phyloP scores from a whole-genome alignment of 2,888 invertebrate species.

The Campopleginae sp. region DNA sequence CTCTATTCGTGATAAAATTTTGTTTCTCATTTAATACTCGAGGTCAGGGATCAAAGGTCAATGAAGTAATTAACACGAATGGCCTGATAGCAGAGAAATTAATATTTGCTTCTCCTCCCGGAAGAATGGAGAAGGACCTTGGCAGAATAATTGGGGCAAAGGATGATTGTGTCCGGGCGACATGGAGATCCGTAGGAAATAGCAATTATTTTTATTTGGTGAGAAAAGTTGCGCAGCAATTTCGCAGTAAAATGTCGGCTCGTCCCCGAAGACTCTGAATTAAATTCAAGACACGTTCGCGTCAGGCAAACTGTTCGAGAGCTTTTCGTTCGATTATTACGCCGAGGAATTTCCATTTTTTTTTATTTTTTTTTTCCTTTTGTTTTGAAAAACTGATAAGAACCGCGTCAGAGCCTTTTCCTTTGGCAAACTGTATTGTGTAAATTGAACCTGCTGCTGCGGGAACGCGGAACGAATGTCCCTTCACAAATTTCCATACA shows the following conservation, averaged over 20 bases:
- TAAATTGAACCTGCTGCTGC: slow-evolving; percentile 15
- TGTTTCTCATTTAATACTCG: neutral
- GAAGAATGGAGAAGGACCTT: neutral
- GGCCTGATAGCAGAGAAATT: neutral
- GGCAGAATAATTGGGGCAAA: neutral
- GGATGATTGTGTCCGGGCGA: neutral
- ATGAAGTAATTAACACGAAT: neutral
- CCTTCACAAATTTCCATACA: slow-evolving; percentile 29
- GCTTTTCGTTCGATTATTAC: neutral
- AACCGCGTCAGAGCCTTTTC: slow-evolving; percentile 6
- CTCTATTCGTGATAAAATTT: neutral
- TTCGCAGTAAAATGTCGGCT: neutral
- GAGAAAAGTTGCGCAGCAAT: neutral
- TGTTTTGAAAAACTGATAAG: slow-evolving; percentile 7
- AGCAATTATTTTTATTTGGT: neutral
- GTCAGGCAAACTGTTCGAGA: neutral
- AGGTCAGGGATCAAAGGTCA: neutral
- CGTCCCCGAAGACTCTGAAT: neutral
- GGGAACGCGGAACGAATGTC: slow-evolving; percentile 4
- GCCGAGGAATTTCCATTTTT: slow-evolving; percentile 15
- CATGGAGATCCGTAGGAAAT: neutral
- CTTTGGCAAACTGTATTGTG: slow-evolving; percentile 29
- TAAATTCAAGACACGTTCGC: slow-evolving; percentile 9
- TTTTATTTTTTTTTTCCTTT: slow-evolving; percentile 13
- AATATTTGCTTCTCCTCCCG: neutral